These are phyloP conservation scores for Bombus superbus DNA, from an alignment of 1,140 invertebrate genomes.

Conservation along the genomic window DNA sequence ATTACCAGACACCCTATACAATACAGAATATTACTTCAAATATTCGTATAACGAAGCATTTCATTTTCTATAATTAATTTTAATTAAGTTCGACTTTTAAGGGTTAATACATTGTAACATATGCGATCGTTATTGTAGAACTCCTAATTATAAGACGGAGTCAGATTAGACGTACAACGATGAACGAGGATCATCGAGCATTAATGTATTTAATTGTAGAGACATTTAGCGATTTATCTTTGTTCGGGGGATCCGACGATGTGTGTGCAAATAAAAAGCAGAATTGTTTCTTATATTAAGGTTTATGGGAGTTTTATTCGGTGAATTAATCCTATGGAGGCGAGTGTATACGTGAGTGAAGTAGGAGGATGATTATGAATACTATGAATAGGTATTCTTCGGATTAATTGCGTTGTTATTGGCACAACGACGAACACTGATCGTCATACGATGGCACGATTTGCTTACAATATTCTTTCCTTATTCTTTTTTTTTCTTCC, in stretches of 20 bases:
- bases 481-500: too few relatives aligned
- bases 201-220: conserved; percentile 25
- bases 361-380: background rate
- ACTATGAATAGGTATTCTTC: background rate
- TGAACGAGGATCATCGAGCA: background rate
- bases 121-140: background rate
- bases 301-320: background rate
- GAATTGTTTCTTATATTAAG: conserved; percentile 5
- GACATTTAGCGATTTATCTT: conserved; percentile 1
- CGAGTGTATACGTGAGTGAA: background rate
- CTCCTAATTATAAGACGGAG: background rate
- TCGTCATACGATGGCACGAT: conserved; percentile 27
- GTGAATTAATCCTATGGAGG: too few relatives aligned
- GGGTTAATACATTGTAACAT: background rate
- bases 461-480: background rate
- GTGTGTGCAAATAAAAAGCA: background rate
- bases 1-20: too few relatives aligned
- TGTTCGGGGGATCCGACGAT: background rate
- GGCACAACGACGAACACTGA: conserved; percentile 6
- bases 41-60: too few relatives aligned
- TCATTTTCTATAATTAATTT: too few relatives aligned
- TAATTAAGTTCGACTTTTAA: too few relatives aligned
- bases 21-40: too few relatives aligned
- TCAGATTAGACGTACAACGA: background rate
- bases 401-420: conserved; percentile 7